Evolutionary conservation across 1,140 invertebrate species (phyloP), one percentile per base, ranked within the genome.

Genomic region (Holotrichia oblita): DNA sequence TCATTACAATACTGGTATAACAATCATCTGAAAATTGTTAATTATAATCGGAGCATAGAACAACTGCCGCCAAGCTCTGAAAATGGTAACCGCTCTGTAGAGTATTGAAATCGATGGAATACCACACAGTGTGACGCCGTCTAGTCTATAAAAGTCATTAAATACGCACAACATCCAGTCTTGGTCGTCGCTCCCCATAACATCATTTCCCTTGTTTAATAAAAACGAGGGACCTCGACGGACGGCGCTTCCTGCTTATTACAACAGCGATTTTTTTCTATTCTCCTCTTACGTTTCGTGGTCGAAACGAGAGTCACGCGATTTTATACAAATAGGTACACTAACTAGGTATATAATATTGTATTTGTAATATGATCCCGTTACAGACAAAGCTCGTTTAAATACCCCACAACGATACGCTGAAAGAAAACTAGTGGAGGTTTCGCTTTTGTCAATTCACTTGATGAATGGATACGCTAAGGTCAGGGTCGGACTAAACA

Each of bases 401-500:
- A 48, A 48, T 48, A 48, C n/a, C 44, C n/a, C 44, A n/a, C 44
- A 12, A 48, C 44, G 10, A 48, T n/a, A 48, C 44, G 7, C 2
- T 14, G 6, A 10, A 48, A 48, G 44, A 9, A 48, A n/a, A 14
- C 6, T 48, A 14, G n/a, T 55, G 48, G 12, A n/a, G 48, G 17
- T 55, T 55, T 55, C 7, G 48, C 48, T 55, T 55, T 55, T 55
- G 48, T 55, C 48, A 55, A 17, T 20, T 17, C 48, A 55, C 48
- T 55, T 55, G 12, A 17, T 55, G 14, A 17, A 55, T 55, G 48
- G 17, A 14, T 55, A 20, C 48, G 12, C 48, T 55, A 17, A 55
- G 48, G 48, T 55, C 48, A 55, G 48, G 48, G 48, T 55, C 48
- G 48, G 48, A 55, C 14, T 55, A 55, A 55, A 55, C 14, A 55